Evolutionary conservation across 2,797 vertebrate species (phyloP), one percentile per base, ranked within the genome.

Genomic region (Cuculus canorus): DNA sequence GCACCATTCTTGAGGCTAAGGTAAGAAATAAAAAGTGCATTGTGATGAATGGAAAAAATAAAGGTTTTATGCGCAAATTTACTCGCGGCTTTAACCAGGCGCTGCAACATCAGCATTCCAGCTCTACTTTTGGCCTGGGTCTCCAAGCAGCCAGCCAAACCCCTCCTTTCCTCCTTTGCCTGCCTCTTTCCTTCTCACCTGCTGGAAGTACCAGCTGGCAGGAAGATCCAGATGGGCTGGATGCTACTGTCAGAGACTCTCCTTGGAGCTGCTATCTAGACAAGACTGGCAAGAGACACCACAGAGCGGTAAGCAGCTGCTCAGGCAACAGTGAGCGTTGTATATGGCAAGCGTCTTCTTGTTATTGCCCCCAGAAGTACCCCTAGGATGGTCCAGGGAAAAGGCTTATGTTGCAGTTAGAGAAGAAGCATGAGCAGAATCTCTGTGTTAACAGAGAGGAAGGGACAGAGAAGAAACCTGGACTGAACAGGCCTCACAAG

Each of bases 1-100:
- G 98, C 97, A 98, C 97, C 96, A 92, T 97, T 97, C 97, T 95
- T 95, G 97, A 98, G 98, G 97, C 97, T 97, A 96, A 96, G 97
- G 97, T 98, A 96, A 98, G 96, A 98, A 98, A 97, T 96, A 96
- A 98, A 95, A 98, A 98, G 98, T 97, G 97, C 98, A 98, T 97
- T 97, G 98, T 96, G 98, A 98, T 98, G 98, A 98, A 97, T 98
- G 97, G 91, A 75, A 94, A 95, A 95, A 95, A 97, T 93, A 96
- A 97, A 96, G 86, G 91, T 32, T 94, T 92, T 78, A 90, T 28
- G 17, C 5, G 41, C 15, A 2, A 70, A 81, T 89, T 95, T 78
- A 92, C 77, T 84, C 47, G 87, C 63, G 2, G 11, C 52, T 93
- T 93, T 82, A 73, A 93, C 57, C 68, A 88, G 82, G 65, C 78